A percentile compares a stretch with the other conserved stretches of the same genome.
Evolutionary conservation across 30 jellyfish, hydroid and myxozoan species (phyloP).

Genomic region (Pseudorhiza aurosa): DNA sequence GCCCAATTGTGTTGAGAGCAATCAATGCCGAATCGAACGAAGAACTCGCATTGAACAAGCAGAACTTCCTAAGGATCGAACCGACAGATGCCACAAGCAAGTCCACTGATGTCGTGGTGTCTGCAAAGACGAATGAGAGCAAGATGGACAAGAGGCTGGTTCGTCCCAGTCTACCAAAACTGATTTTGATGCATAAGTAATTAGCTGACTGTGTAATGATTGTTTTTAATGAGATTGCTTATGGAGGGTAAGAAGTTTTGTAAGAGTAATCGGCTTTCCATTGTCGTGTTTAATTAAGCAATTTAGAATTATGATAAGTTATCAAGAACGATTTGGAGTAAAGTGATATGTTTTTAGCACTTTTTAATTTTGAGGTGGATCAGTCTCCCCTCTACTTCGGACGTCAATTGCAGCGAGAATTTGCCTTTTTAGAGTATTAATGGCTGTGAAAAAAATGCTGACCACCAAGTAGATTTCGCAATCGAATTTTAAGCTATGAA

Average conservation of each 20-base stretch:
- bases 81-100: slow-evolving; percentile 61
- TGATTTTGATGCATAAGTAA: slow-evolving; percentile 29
- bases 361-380: too few relatives aligned
- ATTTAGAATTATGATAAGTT: too few relatives aligned
- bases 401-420: too few relatives aligned
- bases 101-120: slow-evolving; percentile 69
- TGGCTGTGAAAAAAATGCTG: too few relatives aligned
- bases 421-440: too few relatives aligned
- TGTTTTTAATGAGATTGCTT: background rate
- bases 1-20: slow-evolving; percentile 63
- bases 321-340: too few relatives aligned
- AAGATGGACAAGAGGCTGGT: slow-evolving; percentile 46
- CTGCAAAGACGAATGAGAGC: slow-evolving; percentile 41
- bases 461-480: too few relatives aligned
- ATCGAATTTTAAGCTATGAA: too few relatives aligned
- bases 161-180: slow-evolving; percentile 39
- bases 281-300: too few relatives aligned
- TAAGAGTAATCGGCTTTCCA: background rate
- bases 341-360: too few relatives aligned
- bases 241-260: background rate
- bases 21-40: slow-evolving; percentile 27
- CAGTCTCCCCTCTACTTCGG: too few relatives aligned
- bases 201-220: background rate
- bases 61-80: slow-evolving; percentile 45
- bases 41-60: slow-evolving; percentile 73